A percentile compares a stretch with the other conserved stretches of the same genome.
Conservation (phyloP, 2,797 vertebrate genomes). For the Okamejei kenojei region DNA sequence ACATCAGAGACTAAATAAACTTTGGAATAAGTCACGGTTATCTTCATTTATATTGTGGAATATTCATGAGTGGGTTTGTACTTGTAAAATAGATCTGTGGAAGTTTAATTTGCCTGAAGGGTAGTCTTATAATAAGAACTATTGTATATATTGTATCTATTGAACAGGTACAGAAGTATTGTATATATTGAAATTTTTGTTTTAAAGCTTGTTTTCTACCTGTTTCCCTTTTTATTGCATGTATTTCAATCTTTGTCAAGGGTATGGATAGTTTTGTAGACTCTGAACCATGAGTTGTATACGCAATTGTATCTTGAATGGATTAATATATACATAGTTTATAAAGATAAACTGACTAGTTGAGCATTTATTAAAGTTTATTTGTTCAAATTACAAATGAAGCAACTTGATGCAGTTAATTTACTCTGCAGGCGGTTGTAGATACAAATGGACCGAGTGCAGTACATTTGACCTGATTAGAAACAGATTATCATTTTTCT, state of each 20-base stretch:
- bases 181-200: neutral
- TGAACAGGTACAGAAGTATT: no score
- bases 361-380: conserved; percentile 1
- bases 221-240: neutral
- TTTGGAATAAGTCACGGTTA: neutral
- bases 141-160: no score
- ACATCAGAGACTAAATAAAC: conserved; percentile 56
- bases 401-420: neutral
- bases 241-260: neutral
- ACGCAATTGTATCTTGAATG: neutral
- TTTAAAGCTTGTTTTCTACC: neutral
- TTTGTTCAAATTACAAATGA: neutral
- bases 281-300: neutral
- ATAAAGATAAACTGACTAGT: neutral
- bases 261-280: neutral
- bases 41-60: neutral
- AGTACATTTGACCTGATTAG: neutral
- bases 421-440: neutral
- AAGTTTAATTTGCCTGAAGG: neutral
- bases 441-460: neutral
- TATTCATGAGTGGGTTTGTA: neutral
- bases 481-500: neutral
- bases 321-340: neutral
- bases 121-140: neutral
- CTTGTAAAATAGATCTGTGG: neutral